Evolutionary conservation across 2,888 invertebrate genomes (phyloP), one percentile per base, ranked within the genome.

Genomic region (Drosophila subsilvestris): DNA sequence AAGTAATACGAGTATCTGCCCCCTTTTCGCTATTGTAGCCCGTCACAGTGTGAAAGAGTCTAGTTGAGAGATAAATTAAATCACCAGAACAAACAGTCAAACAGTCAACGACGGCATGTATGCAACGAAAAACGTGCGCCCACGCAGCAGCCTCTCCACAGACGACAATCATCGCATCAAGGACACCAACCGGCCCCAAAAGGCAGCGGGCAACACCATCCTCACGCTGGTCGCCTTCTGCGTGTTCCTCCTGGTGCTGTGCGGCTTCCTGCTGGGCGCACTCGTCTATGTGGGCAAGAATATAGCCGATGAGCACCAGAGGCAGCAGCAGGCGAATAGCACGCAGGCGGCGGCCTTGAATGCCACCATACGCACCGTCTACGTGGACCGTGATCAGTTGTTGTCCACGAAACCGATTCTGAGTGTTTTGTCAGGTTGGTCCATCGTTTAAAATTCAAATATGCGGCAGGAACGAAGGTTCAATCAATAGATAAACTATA

Each of bases 141-240:
- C 92, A 48, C 90, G 92, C 55, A 91, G 91, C 55, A 92, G 91
- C 72, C 86, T 92, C 49, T 91, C 91, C 48, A 90, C 91, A 68
- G 91, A 91, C 67, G 91, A 92, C 61, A 91, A 91, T 67, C 91
- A 91, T 73, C 90, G 90, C 47, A 83, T 86, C 27, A 90, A 90
- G 77, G 88, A 90, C 62, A 68, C 82, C 50, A 78, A 76, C 48
- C 70, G 80, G 49, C 63, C 57, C 0, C 71, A 80, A 27, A 88
- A 85, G 60, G 76, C 84, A 37, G 82, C 85, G 1, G 90, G 90
- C 48, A 90, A 89, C 57, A 84, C 91, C 20, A 79, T 91, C 17
- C 83, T 91, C 43, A 91, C 92, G 12, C 81, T 92, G 58, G 82
- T 90, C 27, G 92, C 91, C 25, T 89, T 91, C 68, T 91, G 92